A percentile compares a stretch with the other conserved stretches of the same genome.
These are phyloP conservation scores for Tichodroma muraria DNA, from an alignment of 2,113 vertebrate species.

Conservation along the genomic window DNA sequence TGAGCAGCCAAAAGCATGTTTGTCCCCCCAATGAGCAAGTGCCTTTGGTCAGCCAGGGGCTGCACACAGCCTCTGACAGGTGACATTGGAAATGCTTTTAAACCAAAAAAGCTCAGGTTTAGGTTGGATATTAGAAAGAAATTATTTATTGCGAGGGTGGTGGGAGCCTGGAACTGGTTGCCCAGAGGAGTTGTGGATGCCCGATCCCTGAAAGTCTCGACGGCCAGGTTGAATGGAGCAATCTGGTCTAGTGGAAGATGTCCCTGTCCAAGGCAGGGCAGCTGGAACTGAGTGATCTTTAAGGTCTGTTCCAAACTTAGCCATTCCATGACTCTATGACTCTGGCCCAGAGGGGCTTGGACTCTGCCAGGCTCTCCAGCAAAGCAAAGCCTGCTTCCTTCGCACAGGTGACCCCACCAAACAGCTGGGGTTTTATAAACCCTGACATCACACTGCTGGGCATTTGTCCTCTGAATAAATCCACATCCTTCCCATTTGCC, in stretches of 20 bases:
- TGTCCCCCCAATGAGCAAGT: not conserved
- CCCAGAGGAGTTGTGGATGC: not conserved
- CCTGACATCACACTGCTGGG: not conserved
- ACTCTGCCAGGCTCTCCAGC: not conserved
- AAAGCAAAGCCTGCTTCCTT: not conserved
- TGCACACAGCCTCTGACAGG: not conserved
- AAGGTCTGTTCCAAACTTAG: not conserved
- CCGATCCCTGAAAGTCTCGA: not conserved
- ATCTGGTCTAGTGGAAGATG: not conserved
- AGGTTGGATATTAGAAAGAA: not conserved
- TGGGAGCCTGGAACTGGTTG: not conserved
- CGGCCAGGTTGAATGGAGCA: no score
- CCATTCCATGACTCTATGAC: not conserved
- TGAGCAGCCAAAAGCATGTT: not conserved
- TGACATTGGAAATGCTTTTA: not conserved
- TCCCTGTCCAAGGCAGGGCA: not conserved
- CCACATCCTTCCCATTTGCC: not conserved
- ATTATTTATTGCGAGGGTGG: not conserved
- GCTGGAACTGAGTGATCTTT: not conserved
- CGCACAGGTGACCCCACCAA: not conserved
- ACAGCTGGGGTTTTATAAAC: not conserved
- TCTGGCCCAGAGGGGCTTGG: rapidly evolving
- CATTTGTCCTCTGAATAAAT: not conserved
- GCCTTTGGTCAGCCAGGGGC: not conserved
- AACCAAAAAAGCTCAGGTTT: not conserved